Base-by-base conservation (phyloP, 2,888 invertebrate genomes). In the Trachelus tabidus region DNA sequence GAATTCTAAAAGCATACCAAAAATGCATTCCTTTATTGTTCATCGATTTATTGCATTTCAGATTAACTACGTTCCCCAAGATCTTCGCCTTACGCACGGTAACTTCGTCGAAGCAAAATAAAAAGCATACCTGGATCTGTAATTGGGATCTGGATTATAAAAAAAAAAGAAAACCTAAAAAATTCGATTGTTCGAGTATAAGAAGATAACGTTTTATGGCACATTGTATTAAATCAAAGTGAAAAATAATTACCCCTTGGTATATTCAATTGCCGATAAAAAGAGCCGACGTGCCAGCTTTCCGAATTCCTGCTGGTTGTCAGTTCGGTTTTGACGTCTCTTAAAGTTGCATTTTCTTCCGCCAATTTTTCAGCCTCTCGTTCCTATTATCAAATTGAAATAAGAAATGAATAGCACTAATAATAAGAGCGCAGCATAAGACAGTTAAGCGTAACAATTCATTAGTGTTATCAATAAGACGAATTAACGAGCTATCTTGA, bases 301-400 rank as follows among this genome's bases (percentile, higher is more conserved):
- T 90, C 89, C n/a, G 87, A 86, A 83, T 86, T 89, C 83, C 88
- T 88, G 34, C 87, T 84, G 11, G 87, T 78, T 75, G 82, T 79
- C 75, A 90, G 79, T 79, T 90, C 89, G 34, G 90, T 86, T 79
- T 90, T 90, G 1, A 89, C 85, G 78, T 90, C 90, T 40, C 89
- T 87, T 74, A 86, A 73, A 56, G 87, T 83, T 15, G 88, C 87
- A 9, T 85, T 84, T 77, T 90, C 90, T 78, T 90, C 90, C 4
- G 90, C 87, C 56, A 89, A 84, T 82, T 90, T 90, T 79, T 90
- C 90, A 12, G 90, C 89, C 79, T 90, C 90, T 75, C 90, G 87
- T 82, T 90, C 90, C 90, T 90, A 77, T 9, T 4, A n/a, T 34
- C 69, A 40, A 73, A 75, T 23, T 40, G 12, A 11, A 33, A 23